Conservation (phyloP, 2,888 invertebrate species). For the Camptogramma bilineatum region DNA sequence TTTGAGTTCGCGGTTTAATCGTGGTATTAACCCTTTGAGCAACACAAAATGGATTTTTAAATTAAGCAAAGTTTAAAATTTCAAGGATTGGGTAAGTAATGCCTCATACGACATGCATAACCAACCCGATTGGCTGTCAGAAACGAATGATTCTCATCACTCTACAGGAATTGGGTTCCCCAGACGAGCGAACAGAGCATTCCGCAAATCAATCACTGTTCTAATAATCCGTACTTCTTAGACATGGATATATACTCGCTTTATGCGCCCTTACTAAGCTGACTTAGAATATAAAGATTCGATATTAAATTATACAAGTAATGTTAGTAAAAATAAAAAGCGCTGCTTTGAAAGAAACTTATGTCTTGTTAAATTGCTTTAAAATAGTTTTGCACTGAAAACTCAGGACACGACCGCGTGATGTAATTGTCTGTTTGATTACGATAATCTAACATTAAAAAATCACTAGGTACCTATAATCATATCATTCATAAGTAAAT, state of each 20-base stretch:
- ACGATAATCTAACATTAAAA: background rate
- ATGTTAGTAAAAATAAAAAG: no score
- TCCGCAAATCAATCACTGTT: conserved; percentile 2
- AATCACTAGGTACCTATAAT: background rate
- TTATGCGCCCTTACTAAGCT: background rate
- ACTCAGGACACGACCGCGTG: no score
- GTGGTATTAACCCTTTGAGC: no score
- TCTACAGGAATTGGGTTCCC: conserved; percentile 12
- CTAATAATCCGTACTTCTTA: background rate
- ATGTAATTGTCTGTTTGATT: no score
- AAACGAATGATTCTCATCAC: conserved; percentile 11
- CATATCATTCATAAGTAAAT: background rate
- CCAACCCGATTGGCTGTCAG: conserved; percentile 10
- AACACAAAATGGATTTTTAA: no score
- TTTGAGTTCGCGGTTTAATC: background rate
- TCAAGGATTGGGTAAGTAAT: background rate
- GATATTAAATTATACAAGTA: no score
- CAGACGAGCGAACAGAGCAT: conserved; percentile 4
- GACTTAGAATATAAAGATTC: no score
- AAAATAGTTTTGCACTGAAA: no score
- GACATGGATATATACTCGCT: background rate
- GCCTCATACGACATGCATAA: background rate
- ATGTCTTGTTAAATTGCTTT: background rate
- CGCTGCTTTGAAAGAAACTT: no score
- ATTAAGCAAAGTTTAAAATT: background rate